phyloP scores from a whole-genome alignment of 2,797 vertebrate genomes.

The Eulemur rubriventer region DNA sequence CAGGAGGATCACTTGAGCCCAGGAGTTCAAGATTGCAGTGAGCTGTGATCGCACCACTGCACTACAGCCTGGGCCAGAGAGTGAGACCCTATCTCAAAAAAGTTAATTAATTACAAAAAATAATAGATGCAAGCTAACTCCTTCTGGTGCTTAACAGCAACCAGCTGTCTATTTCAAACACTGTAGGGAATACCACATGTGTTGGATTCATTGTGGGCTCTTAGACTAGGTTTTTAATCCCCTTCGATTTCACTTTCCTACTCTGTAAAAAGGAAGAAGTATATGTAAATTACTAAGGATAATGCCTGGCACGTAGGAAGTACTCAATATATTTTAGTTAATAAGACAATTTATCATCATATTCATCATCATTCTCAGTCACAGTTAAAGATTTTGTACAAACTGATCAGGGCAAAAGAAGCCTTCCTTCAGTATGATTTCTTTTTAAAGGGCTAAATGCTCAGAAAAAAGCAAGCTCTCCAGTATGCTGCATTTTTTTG shows the following conservation, averaged over 20 bases:
- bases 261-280: neutral
- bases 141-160: neutral
- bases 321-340: neutral
- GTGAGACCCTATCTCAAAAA: neutral
- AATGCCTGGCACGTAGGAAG: neutral
- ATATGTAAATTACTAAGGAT: neutral
- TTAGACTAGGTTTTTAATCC: neutral
- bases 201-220: neutral
- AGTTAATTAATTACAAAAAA: neutral
- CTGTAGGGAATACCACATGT: neutral
- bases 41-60: neutral
- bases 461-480: slow-evolving; percentile 15
- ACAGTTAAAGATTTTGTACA: neutral
- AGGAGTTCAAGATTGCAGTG: neutral
- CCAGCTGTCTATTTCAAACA: neutral
- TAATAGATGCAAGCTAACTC: neutral
- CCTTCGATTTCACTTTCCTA: neutral
- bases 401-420: neutral
- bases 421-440: neutral
- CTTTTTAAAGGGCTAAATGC: neutral
- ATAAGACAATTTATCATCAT: neutral
- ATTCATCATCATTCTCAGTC: neutral
- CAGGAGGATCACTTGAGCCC: neutral
- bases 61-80: neutral
- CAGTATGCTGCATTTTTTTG: slow-evolving; percentile 11